Percentiles rank a stretch among this genome's conserved stretches.
These are phyloP conservation scores for Tridacna crocea DNA, from an alignment of 2,888 invertebrate species.

Conservation along the genomic window DNA sequence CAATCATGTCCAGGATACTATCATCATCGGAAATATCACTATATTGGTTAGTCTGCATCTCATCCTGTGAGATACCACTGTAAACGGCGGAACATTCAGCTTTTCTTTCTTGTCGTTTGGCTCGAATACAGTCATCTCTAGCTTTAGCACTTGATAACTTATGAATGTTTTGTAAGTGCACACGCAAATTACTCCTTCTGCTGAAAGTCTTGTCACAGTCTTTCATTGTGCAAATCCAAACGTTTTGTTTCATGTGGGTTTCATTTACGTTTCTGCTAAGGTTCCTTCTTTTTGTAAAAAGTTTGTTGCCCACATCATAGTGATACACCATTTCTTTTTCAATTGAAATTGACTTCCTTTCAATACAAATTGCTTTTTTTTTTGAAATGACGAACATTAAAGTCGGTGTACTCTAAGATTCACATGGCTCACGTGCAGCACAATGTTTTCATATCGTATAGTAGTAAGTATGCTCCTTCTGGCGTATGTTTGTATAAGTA, in stretches of 20 bases:
- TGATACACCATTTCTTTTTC: not conserved
- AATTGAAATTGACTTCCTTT: too few relatives aligned
- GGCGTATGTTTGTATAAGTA: too few relatives aligned
- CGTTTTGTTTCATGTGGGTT: not conserved
- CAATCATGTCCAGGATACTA: slow-evolving; percentile 5
- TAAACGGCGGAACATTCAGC: too few relatives aligned
- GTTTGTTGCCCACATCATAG: slow-evolving; percentile 11
- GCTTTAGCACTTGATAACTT: not conserved
- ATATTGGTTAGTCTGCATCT: not conserved
- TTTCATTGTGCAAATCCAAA: not conserved
- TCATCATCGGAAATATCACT: not conserved
- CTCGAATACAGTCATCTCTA: too few relatives aligned
- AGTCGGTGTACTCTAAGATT: not conserved
- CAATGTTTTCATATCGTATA: too few relatives aligned
- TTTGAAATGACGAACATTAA: too few relatives aligned
- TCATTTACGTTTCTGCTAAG: not conserved
- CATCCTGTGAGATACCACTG: not conserved
- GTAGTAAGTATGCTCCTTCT: too few relatives aligned
- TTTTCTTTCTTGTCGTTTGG: not conserved
- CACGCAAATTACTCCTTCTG: slow-evolving; percentile 1
- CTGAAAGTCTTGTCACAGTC: slow-evolving; percentile 2
- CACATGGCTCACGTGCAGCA: not conserved
- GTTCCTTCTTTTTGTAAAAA: not conserved
- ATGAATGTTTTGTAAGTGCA: slow-evolving; percentile 3
- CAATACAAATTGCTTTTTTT: too few relatives aligned